Conservation (phyloP, 2,113 vertebrate genomes). For the Phoenicopterus ruber region DNA sequence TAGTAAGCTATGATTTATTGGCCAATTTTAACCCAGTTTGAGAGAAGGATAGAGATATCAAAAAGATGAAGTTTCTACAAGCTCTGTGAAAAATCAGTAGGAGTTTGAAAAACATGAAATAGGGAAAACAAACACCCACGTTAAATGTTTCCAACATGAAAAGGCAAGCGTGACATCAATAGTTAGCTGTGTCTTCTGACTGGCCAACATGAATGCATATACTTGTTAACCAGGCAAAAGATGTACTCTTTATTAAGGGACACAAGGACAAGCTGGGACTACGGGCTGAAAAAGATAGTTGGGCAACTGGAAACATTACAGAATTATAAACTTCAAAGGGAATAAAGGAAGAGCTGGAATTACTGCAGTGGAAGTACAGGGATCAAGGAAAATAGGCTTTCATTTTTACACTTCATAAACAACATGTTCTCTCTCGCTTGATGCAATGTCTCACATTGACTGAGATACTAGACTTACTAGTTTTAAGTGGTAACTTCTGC, state of each 20-base stretch:
- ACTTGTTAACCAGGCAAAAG: not conserved
- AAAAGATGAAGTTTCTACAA: not conserved
- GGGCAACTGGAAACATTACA: not conserved
- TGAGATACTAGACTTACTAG: not conserved
- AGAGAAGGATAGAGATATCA: not conserved
- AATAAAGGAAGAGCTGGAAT: not conserved
- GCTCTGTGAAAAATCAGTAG: not conserved
- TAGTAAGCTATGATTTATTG: not conserved
- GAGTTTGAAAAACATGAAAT: not conserved
- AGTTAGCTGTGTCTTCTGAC: not conserved
- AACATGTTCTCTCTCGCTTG: accelerated
- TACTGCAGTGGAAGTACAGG: not conserved
- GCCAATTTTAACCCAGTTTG: not conserved
- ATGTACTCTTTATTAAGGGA: not conserved
- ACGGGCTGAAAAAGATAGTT: not conserved
- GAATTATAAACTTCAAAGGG: not conserved
- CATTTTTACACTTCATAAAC: not conserved
- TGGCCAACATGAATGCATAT: not conserved
- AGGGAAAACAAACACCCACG: not conserved
- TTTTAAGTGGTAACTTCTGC: not conserved
- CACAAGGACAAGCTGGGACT: not conserved
- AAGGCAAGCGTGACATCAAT: not conserved
- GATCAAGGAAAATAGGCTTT: not conserved
- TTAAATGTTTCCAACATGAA: not conserved
- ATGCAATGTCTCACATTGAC: not conserved